phyloP scores from a whole-genome alignment of 2,888 invertebrate species.

The Abscondita cerata region DNA sequence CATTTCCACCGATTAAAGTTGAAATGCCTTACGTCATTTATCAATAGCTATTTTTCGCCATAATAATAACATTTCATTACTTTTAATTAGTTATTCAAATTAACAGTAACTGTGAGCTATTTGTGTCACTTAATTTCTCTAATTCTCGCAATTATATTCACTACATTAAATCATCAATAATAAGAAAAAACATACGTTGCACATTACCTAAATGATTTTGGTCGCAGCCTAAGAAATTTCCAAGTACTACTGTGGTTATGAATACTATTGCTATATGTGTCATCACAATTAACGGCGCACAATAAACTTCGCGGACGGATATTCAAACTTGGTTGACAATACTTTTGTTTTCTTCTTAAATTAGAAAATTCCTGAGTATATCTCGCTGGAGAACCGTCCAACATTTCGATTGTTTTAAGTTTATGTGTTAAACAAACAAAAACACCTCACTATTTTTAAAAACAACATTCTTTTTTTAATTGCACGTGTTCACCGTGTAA shows the following conservation, averaged over 20 bases:
- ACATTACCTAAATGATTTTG: slow-evolving; percentile 54
- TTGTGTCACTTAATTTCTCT: no score
- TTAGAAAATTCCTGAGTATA: slow-evolving; percentile 45
- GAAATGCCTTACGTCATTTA: no score
- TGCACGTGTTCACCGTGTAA: background rate
- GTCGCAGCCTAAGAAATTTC: slow-evolving; percentile 56
- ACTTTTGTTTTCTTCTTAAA: slow-evolving; percentile 48
- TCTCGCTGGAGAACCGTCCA: slow-evolving; percentile 43
- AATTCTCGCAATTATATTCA: no score
- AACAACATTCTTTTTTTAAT: slow-evolving; percentile 3
- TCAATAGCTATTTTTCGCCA: no score
- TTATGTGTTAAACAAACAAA: background rate
- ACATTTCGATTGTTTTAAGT: slow-evolving; percentile 34
- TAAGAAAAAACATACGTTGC: no score
- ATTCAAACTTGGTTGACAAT: slow-evolving; percentile 42
- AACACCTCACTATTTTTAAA: background rate
- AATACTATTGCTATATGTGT: slow-evolving; percentile 48
- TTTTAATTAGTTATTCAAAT: no score
- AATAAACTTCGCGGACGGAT: slow-evolving; percentile 55
- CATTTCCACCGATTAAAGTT: no score
- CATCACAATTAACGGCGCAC: slow-evolving; percentile 49
- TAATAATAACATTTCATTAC: no score
- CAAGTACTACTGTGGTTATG: slow-evolving; percentile 56
- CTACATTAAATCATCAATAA: no score
- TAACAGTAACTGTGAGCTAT: no score